Conservation (phyloP, 2,888 invertebrate genomes). For the Tortrix viridana region DNA sequence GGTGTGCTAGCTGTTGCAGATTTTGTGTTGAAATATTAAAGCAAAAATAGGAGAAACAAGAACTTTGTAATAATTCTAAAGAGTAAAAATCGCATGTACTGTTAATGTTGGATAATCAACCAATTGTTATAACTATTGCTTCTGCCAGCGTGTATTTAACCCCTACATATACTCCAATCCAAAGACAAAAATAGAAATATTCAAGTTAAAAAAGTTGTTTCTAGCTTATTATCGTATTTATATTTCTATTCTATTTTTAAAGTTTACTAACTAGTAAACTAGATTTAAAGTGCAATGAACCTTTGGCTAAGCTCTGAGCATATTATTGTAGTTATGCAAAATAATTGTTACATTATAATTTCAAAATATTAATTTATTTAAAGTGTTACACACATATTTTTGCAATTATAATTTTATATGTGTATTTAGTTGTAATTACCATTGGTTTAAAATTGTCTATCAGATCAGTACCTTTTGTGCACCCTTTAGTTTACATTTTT, state of each 20-base stretch:
- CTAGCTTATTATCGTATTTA: slow-evolving; percentile 50
- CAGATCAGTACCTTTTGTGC: slow-evolving; percentile 6
- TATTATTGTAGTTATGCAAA: slow-evolving; percentile 63
- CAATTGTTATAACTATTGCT: slow-evolving; percentile 23
- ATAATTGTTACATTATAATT: slow-evolving; percentile 66
- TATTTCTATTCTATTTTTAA: slow-evolving; percentile 59
- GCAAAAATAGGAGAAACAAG: no score
- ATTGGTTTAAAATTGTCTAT: not conserved
- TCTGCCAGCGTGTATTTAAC: slow-evolving; percentile 15
- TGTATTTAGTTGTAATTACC: slow-evolving; percentile 40
- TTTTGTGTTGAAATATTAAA: no score
- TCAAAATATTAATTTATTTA: slow-evolving; percentile 63
- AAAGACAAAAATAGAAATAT: slow-evolving; percentile 54
- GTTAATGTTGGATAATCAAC: slow-evolving; percentile 19
- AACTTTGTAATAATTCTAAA: not conserved
- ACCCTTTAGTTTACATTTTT: not conserved
- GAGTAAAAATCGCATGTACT: slow-evolving; percentile 3
- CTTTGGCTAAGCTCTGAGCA: slow-evolving; percentile 73
- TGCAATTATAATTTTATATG: slow-evolving; percentile 60
- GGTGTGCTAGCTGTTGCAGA: not conserved
- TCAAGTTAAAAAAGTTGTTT: slow-evolving; percentile 44
- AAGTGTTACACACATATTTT: slow-evolving; percentile 72
- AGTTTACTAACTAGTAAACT: slow-evolving; percentile 53
- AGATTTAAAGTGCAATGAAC: slow-evolving; percentile 75
- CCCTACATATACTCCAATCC: slow-evolving; percentile 51